Base-by-base conservation (phyloP, 92 coral and sea anemone genomes). In the Parazoanthus swiftii region DNA sequence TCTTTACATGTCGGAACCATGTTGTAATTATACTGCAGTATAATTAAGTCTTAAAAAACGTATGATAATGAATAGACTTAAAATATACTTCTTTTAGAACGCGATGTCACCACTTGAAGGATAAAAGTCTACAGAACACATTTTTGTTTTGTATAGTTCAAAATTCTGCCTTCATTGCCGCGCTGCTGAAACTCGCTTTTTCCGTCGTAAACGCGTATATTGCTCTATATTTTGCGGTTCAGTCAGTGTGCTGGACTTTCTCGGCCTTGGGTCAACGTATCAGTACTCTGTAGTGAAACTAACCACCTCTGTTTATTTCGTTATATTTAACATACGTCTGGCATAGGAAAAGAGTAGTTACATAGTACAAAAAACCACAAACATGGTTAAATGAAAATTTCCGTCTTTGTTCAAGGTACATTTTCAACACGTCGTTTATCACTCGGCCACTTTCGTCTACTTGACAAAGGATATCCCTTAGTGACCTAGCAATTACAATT, bases 41-140 rank as follows among this genome's bases (percentile, higher is more conserved):
- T 39, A 76, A 76, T 76, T 76, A 42, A 54, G 59, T 76, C 79
- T n/a, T 6, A 76, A 76, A 76, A 76, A 76, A n/a, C 48, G 46
- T 20, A 18, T 18, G 79, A 37, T 36, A 39, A 37, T 6, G 38
- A 76, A 39, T 76, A 76, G 29, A 76, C 51, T 76, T 44, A 7
- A 18, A 76, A 37, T 76, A 76, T 25, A 16, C 79, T 44, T 8
- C 46, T 16, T 26, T 76, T 39, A 1, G 21, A 76, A 76, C 46
- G 10, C 10, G 25, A 14, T 18, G 8, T 38, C 9, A 4, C 23
- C 79, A 44, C 33, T 29, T 39, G 79, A 6, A 18, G 79, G 51
- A 39, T 37, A 76, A 18, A 63, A 23, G 70, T 8, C 70, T 20
- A 42, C 5, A 74, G 37, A 23, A 38, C 23, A 23, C 6, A 77